phyloP scores from a whole-genome alignment of 1,140 invertebrate genomes.

The Nephila pilipes region DNA sequence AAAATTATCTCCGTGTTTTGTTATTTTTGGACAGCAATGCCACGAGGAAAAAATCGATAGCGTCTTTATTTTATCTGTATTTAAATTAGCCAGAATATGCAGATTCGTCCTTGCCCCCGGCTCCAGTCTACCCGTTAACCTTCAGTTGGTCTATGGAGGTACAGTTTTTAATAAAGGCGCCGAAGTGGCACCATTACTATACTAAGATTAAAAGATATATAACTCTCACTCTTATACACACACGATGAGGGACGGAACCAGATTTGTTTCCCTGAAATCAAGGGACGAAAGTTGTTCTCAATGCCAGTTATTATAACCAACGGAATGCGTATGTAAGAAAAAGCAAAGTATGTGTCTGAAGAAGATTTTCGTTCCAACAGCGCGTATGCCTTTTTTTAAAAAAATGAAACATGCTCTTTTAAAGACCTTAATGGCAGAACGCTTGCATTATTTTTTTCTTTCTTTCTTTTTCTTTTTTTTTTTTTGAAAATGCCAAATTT shows the following conservation, averaged over 20 bases:
- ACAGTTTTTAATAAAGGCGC: conserved; percentile 8
- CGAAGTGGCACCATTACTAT: background rate
- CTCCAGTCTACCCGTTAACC: background rate
- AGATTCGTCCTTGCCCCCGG: conserved; percentile 42
- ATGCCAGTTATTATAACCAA: too few relatives aligned
- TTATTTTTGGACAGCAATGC: background rate
- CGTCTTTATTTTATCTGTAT: conserved; percentile 11
- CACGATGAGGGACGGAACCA: background rate
- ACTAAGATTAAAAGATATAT: background rate
- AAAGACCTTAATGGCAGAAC: too few relatives aligned
- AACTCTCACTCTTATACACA: background rate
- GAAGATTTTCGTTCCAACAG: too few relatives aligned
- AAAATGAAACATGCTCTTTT: too few relatives aligned
- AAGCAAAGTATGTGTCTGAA: too few relatives aligned
- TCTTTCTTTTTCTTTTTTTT: too few relatives aligned
- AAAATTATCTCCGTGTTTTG: background rate
- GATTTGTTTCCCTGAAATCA: background rate
- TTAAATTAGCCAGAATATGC: background rate
- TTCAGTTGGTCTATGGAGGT: background rate
- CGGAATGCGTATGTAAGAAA: too few relatives aligned
- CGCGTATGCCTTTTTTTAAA: too few relatives aligned
- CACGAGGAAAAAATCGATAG: background rate
- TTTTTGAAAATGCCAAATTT: too few relatives aligned
- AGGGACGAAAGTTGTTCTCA: too few relatives aligned
- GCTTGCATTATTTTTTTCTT: too few relatives aligned